Evolutionary conservation across 2,888 invertebrate genomes (phyloP).

Genomic region (Eledone cirrhosa): DNA sequence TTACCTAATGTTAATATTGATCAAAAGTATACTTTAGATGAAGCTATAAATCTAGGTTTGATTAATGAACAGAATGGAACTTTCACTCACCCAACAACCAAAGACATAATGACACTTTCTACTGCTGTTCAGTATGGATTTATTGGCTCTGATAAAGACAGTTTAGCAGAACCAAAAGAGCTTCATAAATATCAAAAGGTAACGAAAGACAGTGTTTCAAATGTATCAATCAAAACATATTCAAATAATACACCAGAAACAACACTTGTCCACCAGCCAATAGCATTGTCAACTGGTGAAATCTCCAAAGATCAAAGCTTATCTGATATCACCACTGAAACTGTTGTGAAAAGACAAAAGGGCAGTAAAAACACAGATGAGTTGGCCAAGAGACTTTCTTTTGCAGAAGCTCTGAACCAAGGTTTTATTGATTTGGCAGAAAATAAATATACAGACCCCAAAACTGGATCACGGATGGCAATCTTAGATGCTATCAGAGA

Average conservation of each 20-base stretch:
- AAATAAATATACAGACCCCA: slow-evolving; percentile 64
- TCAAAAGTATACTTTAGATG: slow-evolving; percentile 71
- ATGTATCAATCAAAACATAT: neutral
- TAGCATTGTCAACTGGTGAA: neutral
- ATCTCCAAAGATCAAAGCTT: neutral
- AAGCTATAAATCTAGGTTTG: slow-evolving; percentile 70
- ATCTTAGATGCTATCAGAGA: slow-evolving; percentile 84
- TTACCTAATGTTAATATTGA: too few species aligned
- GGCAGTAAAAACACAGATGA: slow-evolving; percentile 33
- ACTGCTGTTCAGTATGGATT: slow-evolving; percentile 75
- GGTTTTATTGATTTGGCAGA: slow-evolving; percentile 74
- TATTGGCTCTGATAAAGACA: slow-evolving; percentile 71
- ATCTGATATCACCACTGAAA: neutral
- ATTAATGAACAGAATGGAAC: slow-evolving; percentile 77
- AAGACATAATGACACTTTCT: slow-evolving; percentile 62
- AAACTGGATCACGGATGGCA: slow-evolving; percentile 79
- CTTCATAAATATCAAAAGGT: neutral
- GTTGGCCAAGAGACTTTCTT: slow-evolving; percentile 48
- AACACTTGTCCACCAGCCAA: neutral
- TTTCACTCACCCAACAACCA: slow-evolving; percentile 70
- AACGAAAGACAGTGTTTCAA: neutral
- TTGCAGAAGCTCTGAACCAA: slow-evolving; percentile 81
- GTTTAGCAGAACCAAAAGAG: neutral
- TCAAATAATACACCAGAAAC: neutral
- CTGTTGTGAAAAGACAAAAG: neutral